These are phyloP conservation scores for Vipera ursinii DNA, from an alignment of 2,797 vertebrate species.

Conservation along the genomic window DNA sequence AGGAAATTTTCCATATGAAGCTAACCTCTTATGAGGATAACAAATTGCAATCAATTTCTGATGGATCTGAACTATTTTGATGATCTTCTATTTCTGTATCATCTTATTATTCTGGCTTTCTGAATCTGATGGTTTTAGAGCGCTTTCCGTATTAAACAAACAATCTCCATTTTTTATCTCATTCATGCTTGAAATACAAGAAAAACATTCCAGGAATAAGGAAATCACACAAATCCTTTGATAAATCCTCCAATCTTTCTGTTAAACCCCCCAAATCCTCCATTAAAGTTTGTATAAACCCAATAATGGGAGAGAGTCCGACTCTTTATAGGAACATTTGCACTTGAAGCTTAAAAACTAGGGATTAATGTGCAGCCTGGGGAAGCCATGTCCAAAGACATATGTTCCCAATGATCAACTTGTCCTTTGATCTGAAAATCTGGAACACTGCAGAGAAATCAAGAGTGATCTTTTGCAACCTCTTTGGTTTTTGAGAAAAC, in stretches of 20 bases:
- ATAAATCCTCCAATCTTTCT: constrained; percentile 59
- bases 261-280: constrained; percentile 46
- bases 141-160: background rate
- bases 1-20: constrained; percentile 38
- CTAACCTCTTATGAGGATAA: constrained; percentile 39
- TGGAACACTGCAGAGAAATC: constrained; percentile 31
- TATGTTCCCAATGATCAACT: constrained; percentile 23
- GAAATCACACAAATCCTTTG: constrained; percentile 54
- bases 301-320: constrained; percentile 54
- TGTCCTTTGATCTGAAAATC: constrained; percentile 6
- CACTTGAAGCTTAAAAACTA: constrained; percentile 62
- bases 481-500: constrained; percentile 15
- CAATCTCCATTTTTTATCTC: constrained; percentile 33
- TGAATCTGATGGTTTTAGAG: constrained; percentile 25
- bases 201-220: constrained; percentile 54
- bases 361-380: constrained; percentile 53
- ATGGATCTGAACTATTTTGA: constrained; percentile 44
- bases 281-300: constrained; percentile 56
- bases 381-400: constrained; percentile 20
- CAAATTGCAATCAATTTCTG: constrained; percentile 35
- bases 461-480: constrained; percentile 29
- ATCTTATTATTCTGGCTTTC: constrained; percentile 52
- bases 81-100: constrained; percentile 42
- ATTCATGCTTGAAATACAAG: constrained; percentile 48
- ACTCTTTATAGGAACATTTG: constrained; percentile 51